Conservation (phyloP, 92 coral and sea anemone species). For the Zoanthus sociatus region DNA sequence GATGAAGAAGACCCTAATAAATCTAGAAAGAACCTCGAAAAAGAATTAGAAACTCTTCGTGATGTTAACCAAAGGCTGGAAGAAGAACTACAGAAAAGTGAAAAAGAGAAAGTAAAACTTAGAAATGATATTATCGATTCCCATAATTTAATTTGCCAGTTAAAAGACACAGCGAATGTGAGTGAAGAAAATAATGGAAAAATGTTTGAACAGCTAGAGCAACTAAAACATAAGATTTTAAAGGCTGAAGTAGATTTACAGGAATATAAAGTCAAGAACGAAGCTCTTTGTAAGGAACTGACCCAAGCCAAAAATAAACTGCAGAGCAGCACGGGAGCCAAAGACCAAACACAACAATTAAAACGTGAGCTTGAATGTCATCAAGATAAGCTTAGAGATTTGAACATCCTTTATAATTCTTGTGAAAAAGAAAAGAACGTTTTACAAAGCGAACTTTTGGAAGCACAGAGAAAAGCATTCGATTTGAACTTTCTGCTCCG, state of each 20-base stretch:
- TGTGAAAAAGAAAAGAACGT: constrained; percentile 74
- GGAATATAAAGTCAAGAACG: constrained; percentile 57
- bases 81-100: constrained; percentile 67
- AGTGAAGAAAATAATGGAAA: constrained; percentile 66
- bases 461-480: constrained; percentile 61
- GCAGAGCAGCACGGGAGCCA: neutral
- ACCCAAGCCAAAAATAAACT: constrained; percentile 32
- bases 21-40: constrained; percentile 59
- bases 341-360: constrained; percentile 35
- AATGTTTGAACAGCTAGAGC: constrained; percentile 66
- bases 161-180: constrained; percentile 65
- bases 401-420: constrained; percentile 63
- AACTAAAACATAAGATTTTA: constrained; percentile 56
- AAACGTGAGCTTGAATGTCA: constrained; percentile 68
- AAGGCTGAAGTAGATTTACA: constrained; percentile 67
- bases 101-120: constrained; percentile 79
- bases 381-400: constrained; percentile 58
- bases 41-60: constrained; percentile 39
- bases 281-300: constrained; percentile 49
- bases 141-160: constrained; percentile 74
- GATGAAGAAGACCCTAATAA: constrained; percentile 49
- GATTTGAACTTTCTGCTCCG: constrained; percentile 62
- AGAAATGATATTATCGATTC: constrained; percentile 77
- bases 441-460: constrained; percentile 69
- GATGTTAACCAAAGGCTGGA: constrained; percentile 64